Percentiles rank a stretch among this genome's conserved stretches.
These are phyloP conservation scores for Tetragonula carbonaria DNA, from an alignment of 2,888 invertebrate genomes.

Conservation along the genomic window DNA sequence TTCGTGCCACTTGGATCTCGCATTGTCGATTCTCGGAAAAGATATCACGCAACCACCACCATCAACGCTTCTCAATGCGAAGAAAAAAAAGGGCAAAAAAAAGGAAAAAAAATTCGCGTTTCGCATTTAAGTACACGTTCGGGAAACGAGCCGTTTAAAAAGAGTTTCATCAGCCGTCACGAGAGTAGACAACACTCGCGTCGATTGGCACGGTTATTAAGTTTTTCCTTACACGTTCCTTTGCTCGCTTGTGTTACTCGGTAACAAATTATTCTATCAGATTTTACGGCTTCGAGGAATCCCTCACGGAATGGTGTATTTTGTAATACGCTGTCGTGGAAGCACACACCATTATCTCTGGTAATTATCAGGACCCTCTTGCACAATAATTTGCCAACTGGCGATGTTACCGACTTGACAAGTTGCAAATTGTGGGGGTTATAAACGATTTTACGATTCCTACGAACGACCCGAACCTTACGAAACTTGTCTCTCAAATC, in stretches of 20 bases:
- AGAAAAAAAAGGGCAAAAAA: not conserved
- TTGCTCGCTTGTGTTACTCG: not conserved
- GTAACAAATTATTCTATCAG: not conserved
- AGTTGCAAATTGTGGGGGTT: not conserved
- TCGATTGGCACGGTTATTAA: conserved; percentile 6
- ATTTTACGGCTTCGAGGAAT: conserved; percentile 6
- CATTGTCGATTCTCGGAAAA: conserved; percentile 36
- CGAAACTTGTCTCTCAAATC: not conserved
- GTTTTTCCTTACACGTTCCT: not conserved
- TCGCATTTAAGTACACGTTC: conserved; percentile 26
- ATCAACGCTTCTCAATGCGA: too few relatives aligned
- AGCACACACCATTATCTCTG: not conserved
- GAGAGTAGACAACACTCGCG: conserved; percentile 1
- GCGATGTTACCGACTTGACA: not conserved
- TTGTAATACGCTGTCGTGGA: not conserved
- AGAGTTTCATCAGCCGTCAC: conserved; percentile 4
- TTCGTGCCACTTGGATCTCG: conserved; percentile 30
- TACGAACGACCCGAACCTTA: not conserved
- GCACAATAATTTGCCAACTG: not conserved
- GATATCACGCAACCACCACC: conserved; percentile 35
- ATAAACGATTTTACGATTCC: not conserved
- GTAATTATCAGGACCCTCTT: conserved; percentile 13
- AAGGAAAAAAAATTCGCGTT: not conserved
- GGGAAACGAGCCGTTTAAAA: not conserved
- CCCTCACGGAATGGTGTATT: not conserved